Conservation (phyloP, 30 jellyfish, hydroid and myxozoan species). For the Sanderia malayensis region DNA sequence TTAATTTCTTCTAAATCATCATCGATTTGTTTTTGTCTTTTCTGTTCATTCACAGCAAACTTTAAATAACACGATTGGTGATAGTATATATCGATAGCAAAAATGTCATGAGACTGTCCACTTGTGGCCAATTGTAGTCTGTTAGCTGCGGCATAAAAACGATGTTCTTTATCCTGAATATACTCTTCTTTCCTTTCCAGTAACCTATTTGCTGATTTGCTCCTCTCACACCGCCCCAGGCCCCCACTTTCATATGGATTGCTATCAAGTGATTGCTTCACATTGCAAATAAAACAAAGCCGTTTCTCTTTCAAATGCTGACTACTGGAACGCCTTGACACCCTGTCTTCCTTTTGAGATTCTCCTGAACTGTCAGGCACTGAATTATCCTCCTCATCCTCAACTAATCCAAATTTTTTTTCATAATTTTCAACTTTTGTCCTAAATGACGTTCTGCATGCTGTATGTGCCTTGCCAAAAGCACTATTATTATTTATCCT, state of each 20-base stretch:
- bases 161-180: conserved; percentile 1
- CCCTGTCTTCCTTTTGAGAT: background rate
- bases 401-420: background rate
- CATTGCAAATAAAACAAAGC: conserved; percentile 6
- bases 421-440: background rate
- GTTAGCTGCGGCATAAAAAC: conserved; percentile 13
- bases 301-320: background rate
- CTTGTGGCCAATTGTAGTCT: background rate
- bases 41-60: background rate
- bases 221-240: conserved; percentile 13
- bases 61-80: conserved; percentile 8
- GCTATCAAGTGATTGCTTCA: background rate
- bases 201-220: background rate
- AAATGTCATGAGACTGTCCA: conserved; percentile 7
- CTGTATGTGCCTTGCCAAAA: conserved; percentile 3
- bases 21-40: background rate
- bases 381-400: background rate
- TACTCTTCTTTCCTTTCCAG: background rate
- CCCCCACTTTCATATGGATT: background rate
- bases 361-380: background rate
- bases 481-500: background rate
- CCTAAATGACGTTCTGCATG: conserved; percentile 11
- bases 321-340: background rate
- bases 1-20: background rate
- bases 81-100: conserved; percentile 14